phyloP scores from a whole-genome alignment of 2,888 invertebrate species.

The Nomada fabriciana region DNA sequence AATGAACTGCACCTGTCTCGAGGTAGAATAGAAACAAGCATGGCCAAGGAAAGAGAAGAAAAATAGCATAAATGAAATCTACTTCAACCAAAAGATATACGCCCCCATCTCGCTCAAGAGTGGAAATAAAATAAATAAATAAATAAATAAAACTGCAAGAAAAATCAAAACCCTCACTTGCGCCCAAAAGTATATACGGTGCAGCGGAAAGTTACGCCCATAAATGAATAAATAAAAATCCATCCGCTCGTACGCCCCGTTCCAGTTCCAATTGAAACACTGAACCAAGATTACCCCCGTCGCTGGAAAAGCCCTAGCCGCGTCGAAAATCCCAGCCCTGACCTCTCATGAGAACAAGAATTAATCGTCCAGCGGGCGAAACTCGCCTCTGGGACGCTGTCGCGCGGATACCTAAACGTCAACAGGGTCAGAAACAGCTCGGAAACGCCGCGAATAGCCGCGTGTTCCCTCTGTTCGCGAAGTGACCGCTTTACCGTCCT shows the following conservation, averaged over 20 bases:
- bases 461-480: constrained; percentile 19
- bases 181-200: too few relatives aligned
- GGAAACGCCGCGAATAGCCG: constrained; percentile 28
- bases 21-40: too few relatives aligned
- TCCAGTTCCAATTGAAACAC: too few relatives aligned
- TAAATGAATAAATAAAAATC: too few relatives aligned
- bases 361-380: not conserved
- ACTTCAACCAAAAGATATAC: too few relatives aligned
- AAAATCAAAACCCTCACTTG: too few relatives aligned
- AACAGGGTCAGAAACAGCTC: not conserved
- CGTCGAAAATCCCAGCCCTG: too few relatives aligned
- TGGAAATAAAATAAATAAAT: not conserved
- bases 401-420: constrained; percentile 27
- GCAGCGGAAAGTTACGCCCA: too few relatives aligned
- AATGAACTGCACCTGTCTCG: too few relatives aligned
- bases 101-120: not conserved
- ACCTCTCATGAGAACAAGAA: not conserved
- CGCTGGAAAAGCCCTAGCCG: too few relatives aligned
- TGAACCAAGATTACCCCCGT: too few relatives aligned
- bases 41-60: not conserved
- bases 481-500: constrained; percentile 55
- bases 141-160: not conserved
- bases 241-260: too few relatives aligned
- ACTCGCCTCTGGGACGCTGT: not conserved
- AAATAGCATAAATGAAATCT: not conserved